These are phyloP conservation scores for Sinotaia quadrata DNA, from an alignment of 2,888 invertebrate genomes.

Conservation along the genomic window DNA sequence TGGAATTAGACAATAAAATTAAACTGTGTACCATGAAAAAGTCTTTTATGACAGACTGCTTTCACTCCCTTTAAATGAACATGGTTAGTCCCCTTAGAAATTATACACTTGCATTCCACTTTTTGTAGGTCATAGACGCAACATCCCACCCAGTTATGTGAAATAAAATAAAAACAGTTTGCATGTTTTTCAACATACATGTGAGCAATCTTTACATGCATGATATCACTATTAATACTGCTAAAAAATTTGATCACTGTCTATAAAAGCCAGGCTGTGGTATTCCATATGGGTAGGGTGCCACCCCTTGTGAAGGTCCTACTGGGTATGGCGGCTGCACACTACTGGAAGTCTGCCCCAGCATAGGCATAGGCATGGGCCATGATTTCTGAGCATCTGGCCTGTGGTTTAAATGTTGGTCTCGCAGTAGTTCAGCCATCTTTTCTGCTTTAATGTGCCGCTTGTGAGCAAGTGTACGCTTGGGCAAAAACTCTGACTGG, in stretches of 20 bases:
- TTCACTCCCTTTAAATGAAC: not conserved
- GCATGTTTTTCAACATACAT: too few relatives aligned
- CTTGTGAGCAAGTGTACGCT: constrained; percentile 84
- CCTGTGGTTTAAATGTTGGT: constrained; percentile 40
- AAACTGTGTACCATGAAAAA: too few relatives aligned
- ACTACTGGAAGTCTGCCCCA: not conserved
- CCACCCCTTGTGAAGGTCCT: not conserved
- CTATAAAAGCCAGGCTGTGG: constrained; percentile 30
- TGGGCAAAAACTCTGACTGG: constrained; percentile 85
- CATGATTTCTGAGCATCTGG: constrained; percentile 4
- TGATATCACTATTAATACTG: not conserved
- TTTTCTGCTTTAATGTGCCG: constrained; percentile 94
- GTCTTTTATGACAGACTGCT: not conserved
- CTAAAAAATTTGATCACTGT: constrained; percentile 13
- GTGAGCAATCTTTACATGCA: too few relatives aligned
- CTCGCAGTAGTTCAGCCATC: constrained; percentile 78
- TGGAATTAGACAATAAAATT: too few relatives aligned
- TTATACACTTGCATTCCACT: too few relatives aligned
- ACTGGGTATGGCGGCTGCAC: constrained; percentile 13
- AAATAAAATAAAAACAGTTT: too few relatives aligned
- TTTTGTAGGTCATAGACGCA: too few relatives aligned
- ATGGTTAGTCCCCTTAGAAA: not conserved
- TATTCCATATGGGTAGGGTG: constrained; percentile 35
- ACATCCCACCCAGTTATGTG: too few relatives aligned
- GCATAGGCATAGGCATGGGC: not conserved